Base-by-base conservation (phyloP, 2,888 invertebrate genomes). In the Pocota personata region DNA sequence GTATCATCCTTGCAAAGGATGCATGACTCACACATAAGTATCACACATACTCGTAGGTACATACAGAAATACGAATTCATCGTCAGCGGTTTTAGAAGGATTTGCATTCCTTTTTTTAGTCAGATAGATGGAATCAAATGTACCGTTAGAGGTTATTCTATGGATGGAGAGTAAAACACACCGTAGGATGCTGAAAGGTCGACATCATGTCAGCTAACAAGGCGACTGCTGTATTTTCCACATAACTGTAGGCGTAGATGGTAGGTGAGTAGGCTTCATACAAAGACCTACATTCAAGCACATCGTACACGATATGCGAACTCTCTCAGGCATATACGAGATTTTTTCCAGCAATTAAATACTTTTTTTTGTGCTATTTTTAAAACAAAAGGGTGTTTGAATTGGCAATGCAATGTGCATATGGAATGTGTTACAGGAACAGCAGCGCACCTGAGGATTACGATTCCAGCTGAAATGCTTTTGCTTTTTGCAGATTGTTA, bases 141-240 rank as follows among this genome's bases (percentile, higher is more conserved):
- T 10, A 40, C 37, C 60, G 46, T 69, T 60, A 72, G 64, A 66
- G 64, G 72, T 66, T 79, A 32, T 35, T 35, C 35, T 64, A 19
- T 12, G 19, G n/a, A 64, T 57, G 10, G 24, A 12, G 69, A 57
- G 19, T 16, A 35, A 16, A 24, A 52, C n/a, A n/a, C n/a, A n/a
- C n/a, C n/a, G 21, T 32, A 64, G 48, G 27, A 77, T n/a, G 77
- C 50, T 43, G 35, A 66, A 82, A 82, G 82, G 82, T 82, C 77
- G 77, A 71, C 71, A 77, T 66, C 71, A 66, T 77, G 82, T 77
- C 82, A 77, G 71, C 66, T 66, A 77, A 66, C 82, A 77, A 76
- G 75, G 64, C 62, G 55, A 69, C 66, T 35, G 52, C 58, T 24
- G 40, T 58, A 12, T 48, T 40, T 48, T 50, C 46, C 14, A 46